Percentiles rank a stretch among this genome's conserved stretches.
Conservation (phyloP, 2,113 vertebrate species). For the Athene cunicularia region DNA sequence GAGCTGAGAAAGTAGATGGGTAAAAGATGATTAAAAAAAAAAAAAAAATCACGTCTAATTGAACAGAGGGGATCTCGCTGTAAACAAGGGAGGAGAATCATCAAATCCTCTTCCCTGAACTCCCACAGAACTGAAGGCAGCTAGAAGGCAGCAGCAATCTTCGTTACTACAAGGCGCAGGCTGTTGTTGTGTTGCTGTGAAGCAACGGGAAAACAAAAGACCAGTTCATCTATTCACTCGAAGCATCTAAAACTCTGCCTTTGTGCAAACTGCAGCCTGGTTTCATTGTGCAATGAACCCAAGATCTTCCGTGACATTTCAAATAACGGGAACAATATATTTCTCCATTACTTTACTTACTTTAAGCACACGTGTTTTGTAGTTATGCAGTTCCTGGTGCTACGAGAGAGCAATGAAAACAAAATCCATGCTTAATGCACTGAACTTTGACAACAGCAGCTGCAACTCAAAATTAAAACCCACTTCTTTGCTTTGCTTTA, state of each 20-base stretch:
- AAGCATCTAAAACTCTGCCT: background rate
- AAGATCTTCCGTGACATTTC: background rate
- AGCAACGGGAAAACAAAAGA: background rate
- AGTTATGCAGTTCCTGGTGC: slow-evolving; percentile 40
- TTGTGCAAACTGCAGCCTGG: background rate
- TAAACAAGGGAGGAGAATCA: background rate
- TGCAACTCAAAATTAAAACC: slow-evolving; percentile 65
- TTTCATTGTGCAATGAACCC: slow-evolving; percentile 11
- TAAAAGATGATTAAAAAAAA: background rate
- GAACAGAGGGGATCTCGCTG: background rate
- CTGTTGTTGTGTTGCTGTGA: background rate
- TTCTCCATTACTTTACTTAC: slow-evolving; percentile 34
- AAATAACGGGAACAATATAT: slow-evolving; percentile 27
- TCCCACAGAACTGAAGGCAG: background rate
- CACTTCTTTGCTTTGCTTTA: slow-evolving; percentile 16
- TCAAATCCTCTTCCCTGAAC: background rate
- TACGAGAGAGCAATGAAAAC: slow-evolving; percentile 39
- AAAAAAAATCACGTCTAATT: background rate
- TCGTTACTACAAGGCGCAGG: background rate
- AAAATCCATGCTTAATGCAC: slow-evolving; percentile 46
- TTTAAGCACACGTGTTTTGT: slow-evolving; percentile 12
- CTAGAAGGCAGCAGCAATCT: background rate
- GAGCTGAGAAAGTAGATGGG: background rate
- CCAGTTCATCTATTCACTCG: background rate
- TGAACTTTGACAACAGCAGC: slow-evolving; percentile 60